Evolutionary conservation across 2,888 invertebrate species (phyloP).

Genomic region (Ophion ellenae): DNA sequence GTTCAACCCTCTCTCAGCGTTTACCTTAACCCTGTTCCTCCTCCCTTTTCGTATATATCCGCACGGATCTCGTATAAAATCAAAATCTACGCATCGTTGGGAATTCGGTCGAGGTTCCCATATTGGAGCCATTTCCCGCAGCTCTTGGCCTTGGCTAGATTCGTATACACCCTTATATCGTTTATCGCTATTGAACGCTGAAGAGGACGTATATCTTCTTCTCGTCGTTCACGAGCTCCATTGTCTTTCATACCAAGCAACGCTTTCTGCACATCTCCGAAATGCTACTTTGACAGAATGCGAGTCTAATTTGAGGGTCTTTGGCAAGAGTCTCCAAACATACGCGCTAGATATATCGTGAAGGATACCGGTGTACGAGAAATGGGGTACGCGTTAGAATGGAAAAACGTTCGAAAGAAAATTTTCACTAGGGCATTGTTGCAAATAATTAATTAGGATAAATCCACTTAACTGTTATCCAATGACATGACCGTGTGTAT

Average conservation of each 20-base stretch:
- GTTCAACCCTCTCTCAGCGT: constrained; percentile 10
- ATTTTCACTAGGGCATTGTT: no score
- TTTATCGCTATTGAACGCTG: not conserved
- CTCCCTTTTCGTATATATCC: constrained; percentile 6
- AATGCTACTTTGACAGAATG: constrained; percentile 74
- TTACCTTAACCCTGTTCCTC: constrained; percentile 12
- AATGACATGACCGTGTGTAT: not conserved
- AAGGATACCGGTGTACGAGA: no score
- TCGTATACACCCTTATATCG: constrained; percentile 4
- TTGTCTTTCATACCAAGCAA: constrained; percentile 27
- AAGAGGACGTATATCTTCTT: not conserved
- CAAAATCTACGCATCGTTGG: constrained; percentile 67
- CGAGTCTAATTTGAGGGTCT: not conserved
- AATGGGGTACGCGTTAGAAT: no score
- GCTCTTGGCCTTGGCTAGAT: constrained; percentile 61
- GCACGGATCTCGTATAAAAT: constrained; percentile 40
- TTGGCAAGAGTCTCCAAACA: not conserved
- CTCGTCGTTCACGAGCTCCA: constrained; percentile 1
- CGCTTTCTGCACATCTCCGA: constrained; percentile 58
- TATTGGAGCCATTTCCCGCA: constrained; percentile 23
- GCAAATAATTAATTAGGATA: not conserved
- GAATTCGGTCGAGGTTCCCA: constrained; percentile 69
- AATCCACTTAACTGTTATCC: not conserved
- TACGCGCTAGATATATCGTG: no score
- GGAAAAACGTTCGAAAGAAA: no score